Evolutionary conservation across 37 sponge, comb jelly and placozoan genomes (phyloP).

Genomic region (Aplysina aerophoba): DNA sequence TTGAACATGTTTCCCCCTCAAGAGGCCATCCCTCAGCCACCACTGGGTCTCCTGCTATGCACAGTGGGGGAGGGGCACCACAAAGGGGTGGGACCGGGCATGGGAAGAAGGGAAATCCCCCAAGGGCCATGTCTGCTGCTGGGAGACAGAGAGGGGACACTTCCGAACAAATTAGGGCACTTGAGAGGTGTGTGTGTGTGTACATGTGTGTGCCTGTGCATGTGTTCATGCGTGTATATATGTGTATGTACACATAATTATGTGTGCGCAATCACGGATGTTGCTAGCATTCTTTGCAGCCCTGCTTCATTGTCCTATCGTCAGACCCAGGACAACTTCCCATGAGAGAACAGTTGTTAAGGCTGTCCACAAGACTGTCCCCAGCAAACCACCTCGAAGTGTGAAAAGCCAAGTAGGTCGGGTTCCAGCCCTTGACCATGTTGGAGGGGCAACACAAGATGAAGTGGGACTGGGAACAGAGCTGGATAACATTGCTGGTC

Average conservation of each 20-base stretch:
- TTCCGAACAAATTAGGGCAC: not conserved
- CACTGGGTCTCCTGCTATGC: too few relatives aligned
- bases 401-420: too few relatives aligned
- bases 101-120: not conserved
- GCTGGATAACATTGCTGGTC: too few relatives aligned
- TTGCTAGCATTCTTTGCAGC: not conserved
- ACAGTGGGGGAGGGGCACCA: not conserved
- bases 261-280: constrained; percentile 37
- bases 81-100: not conserved
- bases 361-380: not conserved
- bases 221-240: constrained; percentile 33
- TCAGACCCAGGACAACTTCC: not conserved
- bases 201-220: not conserved
- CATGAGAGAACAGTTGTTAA: too few relatives aligned
- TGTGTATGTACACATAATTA: constrained; percentile 43
- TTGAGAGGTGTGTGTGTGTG: constrained; percentile 23
- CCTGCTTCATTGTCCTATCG: not conserved
- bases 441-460: too few relatives aligned
- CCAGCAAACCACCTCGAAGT: not conserved
- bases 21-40: too few relatives aligned
- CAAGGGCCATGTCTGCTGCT: not conserved
- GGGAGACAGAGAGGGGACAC: not conserved
- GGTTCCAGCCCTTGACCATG: too few relatives aligned
- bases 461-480: too few relatives aligned
- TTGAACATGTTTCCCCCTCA: not conserved